Percentiles rank a stretch among this genome's conserved stretches.
Evolutionary conservation across 2,113 vertebrate genomes (phyloP).

Genomic region (Cephalophus harveyi): DNA sequence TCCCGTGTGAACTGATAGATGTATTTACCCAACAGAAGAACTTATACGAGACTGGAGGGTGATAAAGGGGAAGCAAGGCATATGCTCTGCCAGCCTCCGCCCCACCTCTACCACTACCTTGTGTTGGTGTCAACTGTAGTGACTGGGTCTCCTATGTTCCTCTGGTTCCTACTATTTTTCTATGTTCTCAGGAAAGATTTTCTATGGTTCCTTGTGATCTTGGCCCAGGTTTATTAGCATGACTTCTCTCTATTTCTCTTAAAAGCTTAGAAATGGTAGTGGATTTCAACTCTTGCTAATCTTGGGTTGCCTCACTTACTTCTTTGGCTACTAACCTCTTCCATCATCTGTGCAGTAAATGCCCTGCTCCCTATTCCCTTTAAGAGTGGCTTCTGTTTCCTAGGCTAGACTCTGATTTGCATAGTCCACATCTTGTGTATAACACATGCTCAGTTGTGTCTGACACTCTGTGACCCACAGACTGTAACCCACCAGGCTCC

Average conservation of each 20-base stretch:
- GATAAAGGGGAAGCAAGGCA: not conserved
- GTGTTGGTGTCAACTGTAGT: not conserved
- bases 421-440: not conserved
- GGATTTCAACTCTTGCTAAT: not conserved
- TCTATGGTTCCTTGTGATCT: not conserved
- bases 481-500: not conserved
- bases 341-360: not conserved
- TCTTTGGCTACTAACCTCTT: not conserved
- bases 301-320: not conserved
- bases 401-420: not conserved
- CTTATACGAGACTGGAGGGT: not conserved
- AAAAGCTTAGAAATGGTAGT: not conserved
- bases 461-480: not conserved
- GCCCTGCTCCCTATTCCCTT: not conserved
- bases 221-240: not conserved
- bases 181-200: not conserved
- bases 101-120: not conserved
- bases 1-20: not conserved
- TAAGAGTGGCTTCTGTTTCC: not conserved
- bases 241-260: not conserved
- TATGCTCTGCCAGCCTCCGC: not conserved
- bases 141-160: not conserved
- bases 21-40: not conserved
- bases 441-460: not conserved
- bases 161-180: not conserved